Conservation (phyloP, 2,113 vertebrate species). For the Aythya baeri region DNA sequence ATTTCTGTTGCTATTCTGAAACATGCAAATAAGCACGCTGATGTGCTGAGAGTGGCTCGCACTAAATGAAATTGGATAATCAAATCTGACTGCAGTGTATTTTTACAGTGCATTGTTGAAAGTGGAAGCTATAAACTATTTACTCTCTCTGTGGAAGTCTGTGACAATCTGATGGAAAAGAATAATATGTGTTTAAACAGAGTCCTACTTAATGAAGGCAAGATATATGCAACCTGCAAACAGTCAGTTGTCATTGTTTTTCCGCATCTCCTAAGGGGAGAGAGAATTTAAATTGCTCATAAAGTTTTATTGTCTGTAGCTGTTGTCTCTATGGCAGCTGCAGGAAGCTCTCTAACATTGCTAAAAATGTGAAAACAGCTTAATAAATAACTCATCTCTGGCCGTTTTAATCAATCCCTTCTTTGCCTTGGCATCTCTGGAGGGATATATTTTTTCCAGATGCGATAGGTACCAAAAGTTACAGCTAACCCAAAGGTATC, state of each 20-base stretch:
- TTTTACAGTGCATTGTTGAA: slow-evolving; percentile 56
- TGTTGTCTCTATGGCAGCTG: slow-evolving; percentile 59
- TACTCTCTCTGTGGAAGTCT: slow-evolving; percentile 8
- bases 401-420: slow-evolving; percentile 15
- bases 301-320: slow-evolving; percentile 68
- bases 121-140: slow-evolving; percentile 62
- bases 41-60: not conserved
- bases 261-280: slow-evolving; percentile 15
- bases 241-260: slow-evolving; percentile 48
- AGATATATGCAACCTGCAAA: slow-evolving; percentile 35
- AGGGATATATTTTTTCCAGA: not conserved
- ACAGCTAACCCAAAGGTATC: not conserved
- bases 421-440: not conserved
- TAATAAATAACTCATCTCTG: slow-evolving; percentile 35
- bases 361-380: slow-evolving; percentile 43
- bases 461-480: not conserved
- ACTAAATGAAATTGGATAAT: slow-evolving; percentile 32
- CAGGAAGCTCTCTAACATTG: slow-evolving; percentile 1
- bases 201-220: slow-evolving; percentile 46
- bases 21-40: slow-evolving; percentile 1
- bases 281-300: slow-evolving; percentile 55
- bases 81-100: slow-evolving; percentile 33
- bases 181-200: slow-evolving; percentile 40
- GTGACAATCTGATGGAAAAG: slow-evolving; percentile 27
- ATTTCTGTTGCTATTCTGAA: slow-evolving; percentile 30